phyloP scores from a whole-genome alignment of 2,797 vertebrate genomes.

The Chiroxiphia lanceolata region DNA sequence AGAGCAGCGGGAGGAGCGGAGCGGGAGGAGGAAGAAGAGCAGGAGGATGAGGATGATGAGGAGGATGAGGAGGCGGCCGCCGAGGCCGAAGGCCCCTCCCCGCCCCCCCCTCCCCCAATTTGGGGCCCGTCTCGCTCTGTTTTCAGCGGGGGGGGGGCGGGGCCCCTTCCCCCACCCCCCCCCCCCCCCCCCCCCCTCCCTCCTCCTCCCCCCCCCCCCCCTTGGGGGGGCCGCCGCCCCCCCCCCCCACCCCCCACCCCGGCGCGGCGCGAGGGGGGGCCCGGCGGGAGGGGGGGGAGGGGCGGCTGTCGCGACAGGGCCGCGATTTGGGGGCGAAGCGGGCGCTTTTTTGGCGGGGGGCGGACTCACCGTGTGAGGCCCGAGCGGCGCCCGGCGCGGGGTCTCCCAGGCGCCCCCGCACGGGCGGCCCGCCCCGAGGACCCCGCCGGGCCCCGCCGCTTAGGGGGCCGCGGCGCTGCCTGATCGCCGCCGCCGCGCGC shows the following conservation, averaged over 20 bases:
- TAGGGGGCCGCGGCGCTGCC: neutral
- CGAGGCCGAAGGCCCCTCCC: neutral
- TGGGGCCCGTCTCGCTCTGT: neutral
- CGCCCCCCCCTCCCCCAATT: neutral
- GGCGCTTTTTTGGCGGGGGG: neutral
- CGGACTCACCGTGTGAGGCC: neutral
- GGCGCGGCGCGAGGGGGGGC: no score
- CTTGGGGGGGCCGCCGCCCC: no score
- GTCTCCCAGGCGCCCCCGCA: neutral
- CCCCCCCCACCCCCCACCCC: no score
- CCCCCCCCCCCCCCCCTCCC: no score
- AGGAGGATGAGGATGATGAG: no score
- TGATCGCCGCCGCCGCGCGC: neutral
- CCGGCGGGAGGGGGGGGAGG: neutral
- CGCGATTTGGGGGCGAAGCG: neutral
- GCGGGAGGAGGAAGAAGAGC: no score
- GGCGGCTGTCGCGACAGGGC: neutral
- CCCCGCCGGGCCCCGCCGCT: neutral
- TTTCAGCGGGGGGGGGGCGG: no score
- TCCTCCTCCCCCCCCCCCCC: no score
- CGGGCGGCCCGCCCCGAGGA: neutral
- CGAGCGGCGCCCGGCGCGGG: neutral
- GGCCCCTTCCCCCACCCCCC: no score
- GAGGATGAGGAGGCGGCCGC: neutral
- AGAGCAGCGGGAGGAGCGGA: no score